A percentile compares a stretch with the other conserved stretches of the same genome.
Conservation (phyloP, 2,888 invertebrate species). For the Andrena camellia region DNA sequence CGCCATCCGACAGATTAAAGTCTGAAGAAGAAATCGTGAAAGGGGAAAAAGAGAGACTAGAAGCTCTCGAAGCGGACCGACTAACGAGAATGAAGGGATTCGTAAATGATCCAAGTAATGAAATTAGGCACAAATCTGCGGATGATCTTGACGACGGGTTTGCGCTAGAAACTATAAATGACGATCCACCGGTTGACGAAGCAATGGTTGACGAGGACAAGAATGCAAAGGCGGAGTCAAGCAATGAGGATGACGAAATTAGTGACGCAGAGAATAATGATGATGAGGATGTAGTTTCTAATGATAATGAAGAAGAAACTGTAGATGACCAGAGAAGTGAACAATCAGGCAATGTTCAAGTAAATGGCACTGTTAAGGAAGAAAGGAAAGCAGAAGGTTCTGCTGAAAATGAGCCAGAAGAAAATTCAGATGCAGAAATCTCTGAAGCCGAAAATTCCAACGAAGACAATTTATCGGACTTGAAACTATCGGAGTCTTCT, state of each 20-base stretch:
- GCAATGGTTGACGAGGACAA: slow-evolving; percentile 75
- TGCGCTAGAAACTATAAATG: slow-evolving; percentile 87
- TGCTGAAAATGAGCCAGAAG: slow-evolving; percentile 71
- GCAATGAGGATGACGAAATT: slow-evolving; percentile 83
- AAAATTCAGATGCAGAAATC: slow-evolving; percentile 43
- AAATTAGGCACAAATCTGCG: slow-evolving; percentile 90
- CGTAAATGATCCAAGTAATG: slow-evolving; percentile 75
- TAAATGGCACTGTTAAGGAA: not conserved
- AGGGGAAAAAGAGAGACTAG: slow-evolving; percentile 92
- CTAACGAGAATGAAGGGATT: slow-evolving; percentile 91
- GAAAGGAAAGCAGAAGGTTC: slow-evolving; percentile 28
- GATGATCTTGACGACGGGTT: slow-evolving; percentile 96
- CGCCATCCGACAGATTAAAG: slow-evolving; percentile 92
- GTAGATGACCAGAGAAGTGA: slow-evolving; percentile 70
- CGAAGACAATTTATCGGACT: slow-evolving; percentile 76
- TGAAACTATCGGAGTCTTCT: slow-evolving; percentile 71
- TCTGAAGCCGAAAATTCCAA: slow-evolving; percentile 56
- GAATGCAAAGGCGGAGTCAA: slow-evolving; percentile 58
- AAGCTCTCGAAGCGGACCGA: slow-evolving; percentile 92
- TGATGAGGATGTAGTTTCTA: slow-evolving; percentile 35
- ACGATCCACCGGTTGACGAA: slow-evolving; percentile 86
- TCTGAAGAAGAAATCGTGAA: slow-evolving; percentile 93
- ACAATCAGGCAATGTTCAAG: slow-evolving; percentile 47
- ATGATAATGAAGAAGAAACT: slow-evolving; percentile 35
- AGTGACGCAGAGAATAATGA: slow-evolving; percentile 81